phyloP scores from a whole-genome alignment of 2,888 invertebrate genomes.

The Nebria salina region DNA sequence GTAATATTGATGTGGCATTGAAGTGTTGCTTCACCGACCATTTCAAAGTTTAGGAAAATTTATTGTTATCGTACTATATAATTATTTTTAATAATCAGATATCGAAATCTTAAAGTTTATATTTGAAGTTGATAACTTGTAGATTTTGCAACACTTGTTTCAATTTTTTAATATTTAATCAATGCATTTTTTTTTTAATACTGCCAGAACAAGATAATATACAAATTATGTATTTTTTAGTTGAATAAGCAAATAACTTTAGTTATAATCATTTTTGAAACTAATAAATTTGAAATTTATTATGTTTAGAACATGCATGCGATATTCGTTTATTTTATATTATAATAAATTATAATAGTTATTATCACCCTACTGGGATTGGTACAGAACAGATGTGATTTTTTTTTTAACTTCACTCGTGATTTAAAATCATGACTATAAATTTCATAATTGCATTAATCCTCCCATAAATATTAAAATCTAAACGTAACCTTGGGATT shows the following conservation, averaged over 20 bases:
- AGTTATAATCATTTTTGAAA: conserved; percentile 24
- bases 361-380: too few species aligned
- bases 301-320: background rate
- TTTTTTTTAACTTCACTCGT: too few species aligned
- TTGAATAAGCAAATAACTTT: background rate
- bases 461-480: too few species aligned
- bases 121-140: background rate
- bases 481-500: too few species aligned
- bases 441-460: too few species aligned
- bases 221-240: background rate
- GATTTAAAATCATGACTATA: too few species aligned
- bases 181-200: background rate
- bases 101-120: background rate
- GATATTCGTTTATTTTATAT: too few species aligned
- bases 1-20: background rate
- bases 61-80: background rate
- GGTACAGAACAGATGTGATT: too few species aligned
- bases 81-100: background rate
- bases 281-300: background rate
- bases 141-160: background rate
- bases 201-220: background rate
- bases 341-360: too few species aligned
- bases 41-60: conserved; percentile 1
- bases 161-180: background rate
- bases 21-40: background rate